Evolutionary conservation across 2,888 invertebrate species (phyloP).

Genomic region (Lamellibrachia columna): DNA sequence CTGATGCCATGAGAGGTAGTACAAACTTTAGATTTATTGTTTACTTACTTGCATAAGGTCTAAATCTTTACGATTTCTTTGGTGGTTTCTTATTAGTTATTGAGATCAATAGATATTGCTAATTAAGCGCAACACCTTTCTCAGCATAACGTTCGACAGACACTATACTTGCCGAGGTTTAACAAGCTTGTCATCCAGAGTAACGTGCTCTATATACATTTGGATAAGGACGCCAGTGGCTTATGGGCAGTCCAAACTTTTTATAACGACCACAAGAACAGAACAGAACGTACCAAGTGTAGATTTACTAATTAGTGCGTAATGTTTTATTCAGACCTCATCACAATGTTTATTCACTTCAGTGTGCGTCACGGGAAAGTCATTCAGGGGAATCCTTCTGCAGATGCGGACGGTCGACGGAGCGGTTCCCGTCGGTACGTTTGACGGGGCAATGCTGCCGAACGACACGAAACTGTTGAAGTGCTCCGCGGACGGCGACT

Average conservation of each 20-base stretch:
- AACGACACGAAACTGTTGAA: not conserved
- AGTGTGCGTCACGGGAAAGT: not conserved
- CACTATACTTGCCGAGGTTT: too few relatives aligned
- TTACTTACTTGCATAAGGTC: not conserved
- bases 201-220: too few relatives aligned
- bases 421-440: not conserved
- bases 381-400: not conserved
- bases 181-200: too few relatives aligned
- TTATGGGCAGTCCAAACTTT: too few relatives aligned
- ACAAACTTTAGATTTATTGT: not conserved
- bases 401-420: not conserved
- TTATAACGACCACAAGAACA: too few relatives aligned
- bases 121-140: too few relatives aligned
- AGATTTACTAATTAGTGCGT: not conserved
- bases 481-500: not conserved
- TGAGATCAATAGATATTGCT: not conserved
- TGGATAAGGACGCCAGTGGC: too few relatives aligned
- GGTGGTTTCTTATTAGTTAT: not conserved
- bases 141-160: too few relatives aligned
- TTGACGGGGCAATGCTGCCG: not conserved
- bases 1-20: not conserved
- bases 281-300: not conserved
- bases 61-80: not conserved
- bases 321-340: not conserved
- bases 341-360: not conserved